These are phyloP conservation scores for Pitangus sulphuratus DNA, from an alignment of 2,797 vertebrate genomes.

Conservation along the genomic window DNA sequence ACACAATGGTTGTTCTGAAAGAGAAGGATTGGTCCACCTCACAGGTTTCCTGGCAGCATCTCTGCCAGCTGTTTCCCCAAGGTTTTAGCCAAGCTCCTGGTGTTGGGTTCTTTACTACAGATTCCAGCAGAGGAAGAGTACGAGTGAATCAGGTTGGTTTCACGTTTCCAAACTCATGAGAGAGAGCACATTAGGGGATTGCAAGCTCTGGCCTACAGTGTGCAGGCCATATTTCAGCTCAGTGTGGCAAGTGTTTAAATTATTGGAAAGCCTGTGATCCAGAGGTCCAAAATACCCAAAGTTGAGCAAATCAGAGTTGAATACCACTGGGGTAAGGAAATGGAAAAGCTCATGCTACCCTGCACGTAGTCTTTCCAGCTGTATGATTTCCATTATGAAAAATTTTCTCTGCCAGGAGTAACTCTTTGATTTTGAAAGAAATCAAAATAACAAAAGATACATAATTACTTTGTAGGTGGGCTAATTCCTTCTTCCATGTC, in stretches of 20 bases:
- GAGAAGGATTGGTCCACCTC: background rate
- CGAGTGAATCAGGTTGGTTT: background rate
- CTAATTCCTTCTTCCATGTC: constrained; percentile 56
- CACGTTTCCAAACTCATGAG: background rate
- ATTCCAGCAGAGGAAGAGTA: background rate
- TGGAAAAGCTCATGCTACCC: constrained; percentile 21
- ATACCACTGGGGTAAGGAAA: background rate
- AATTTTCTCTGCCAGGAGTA: constrained; percentile 26
- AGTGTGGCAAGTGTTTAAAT: background rate
- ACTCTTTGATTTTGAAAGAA: constrained; percentile 57
- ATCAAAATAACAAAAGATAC: constrained; percentile 62
- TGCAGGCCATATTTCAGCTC: background rate
- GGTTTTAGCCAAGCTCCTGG: background rate
- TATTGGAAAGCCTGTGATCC: background rate
- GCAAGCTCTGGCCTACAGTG: background rate
- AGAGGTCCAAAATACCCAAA: background rate
- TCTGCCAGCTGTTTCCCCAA: background rate
- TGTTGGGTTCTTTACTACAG: accelerated
- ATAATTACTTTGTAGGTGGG: constrained; percentile 50
- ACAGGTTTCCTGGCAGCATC: background rate
- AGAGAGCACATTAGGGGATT: accelerated
- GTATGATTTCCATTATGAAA: constrained; percentile 39
- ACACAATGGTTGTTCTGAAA: background rate
- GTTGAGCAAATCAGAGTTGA: background rate
- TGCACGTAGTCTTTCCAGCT: constrained; percentile 55